Base-by-base conservation (phyloP, 1,140 invertebrate species). In the Drosophila nikananu region DNA sequence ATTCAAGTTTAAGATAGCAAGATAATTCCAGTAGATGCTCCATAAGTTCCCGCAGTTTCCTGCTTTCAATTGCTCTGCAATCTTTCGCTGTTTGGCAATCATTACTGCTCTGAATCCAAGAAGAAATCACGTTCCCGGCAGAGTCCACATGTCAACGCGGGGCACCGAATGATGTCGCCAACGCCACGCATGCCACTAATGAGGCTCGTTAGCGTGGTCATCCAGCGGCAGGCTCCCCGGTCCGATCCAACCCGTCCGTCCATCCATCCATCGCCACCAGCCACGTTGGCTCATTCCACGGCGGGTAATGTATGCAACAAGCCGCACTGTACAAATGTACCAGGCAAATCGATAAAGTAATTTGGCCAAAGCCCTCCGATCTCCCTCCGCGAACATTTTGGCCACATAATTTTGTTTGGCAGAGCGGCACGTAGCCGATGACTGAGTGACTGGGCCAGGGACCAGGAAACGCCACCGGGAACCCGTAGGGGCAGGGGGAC, bases 381-480 rank as follows among this genome's bases (percentile, higher is more conserved):
- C 80, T 60, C 49, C 37, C 57, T 62, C 46, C 70, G 80, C 84
- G 74, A 83, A 62, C 81, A 73, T 72, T 57, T 74, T 76, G 86
- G 84, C 84, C 84, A 89, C 84, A 89, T 89, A 84, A 89, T 89
- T 89, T 90, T 89, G 84, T 89, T 90, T 90, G 84, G 83, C 80
- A 49, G 65, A 80, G 75, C 76, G 68, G 83, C 83, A 86, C 83
- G 82, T 78, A 65, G 46, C 70, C 71, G 81, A 62, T 83, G 83
- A 83, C 71, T 72, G 57, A 73, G 54, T 83, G 70, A 71, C 64
- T 70, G 82, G 44, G 65, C 58, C 51, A 61, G 66, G 62, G 63
- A 37, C 54, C 44, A 35, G 32, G 39, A 46, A 57, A 12, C 15
- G 32, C 27, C 49, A 19, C 17, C 19, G 54, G 59, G n/a, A n/a